phyloP scores from a whole-genome alignment of 2,888 invertebrate species.

The Pollenia amentaria region DNA sequence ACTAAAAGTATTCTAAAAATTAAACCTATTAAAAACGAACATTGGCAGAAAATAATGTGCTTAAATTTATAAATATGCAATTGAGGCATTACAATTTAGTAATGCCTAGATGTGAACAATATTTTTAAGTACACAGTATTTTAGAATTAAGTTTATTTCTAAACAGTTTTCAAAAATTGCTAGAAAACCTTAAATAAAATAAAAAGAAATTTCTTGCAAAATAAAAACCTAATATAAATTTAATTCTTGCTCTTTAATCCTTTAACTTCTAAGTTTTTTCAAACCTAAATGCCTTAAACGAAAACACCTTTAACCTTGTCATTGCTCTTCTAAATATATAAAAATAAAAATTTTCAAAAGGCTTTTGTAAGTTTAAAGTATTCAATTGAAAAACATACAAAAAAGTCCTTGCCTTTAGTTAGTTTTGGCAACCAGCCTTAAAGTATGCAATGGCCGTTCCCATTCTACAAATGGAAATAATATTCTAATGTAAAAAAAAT shows the following conservation, averaged over 20 bases:
- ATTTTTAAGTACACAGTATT: no score
- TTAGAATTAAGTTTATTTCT: no score
- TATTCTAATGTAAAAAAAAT: background rate
- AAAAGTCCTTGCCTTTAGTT: slow-evolving; percentile 14
- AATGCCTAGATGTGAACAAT: no score
- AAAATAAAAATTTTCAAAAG: background rate
- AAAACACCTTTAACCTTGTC: background rate
- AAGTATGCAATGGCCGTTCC: background rate
- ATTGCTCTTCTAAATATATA: background rate
- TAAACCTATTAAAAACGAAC: no score
- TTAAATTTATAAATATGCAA: no score
- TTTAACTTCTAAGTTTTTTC: background rate
- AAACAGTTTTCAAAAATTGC: no score
- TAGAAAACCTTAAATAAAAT: no score
- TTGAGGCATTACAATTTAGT: no score
- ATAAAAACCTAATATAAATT: background rate
- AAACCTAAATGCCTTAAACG: no score
- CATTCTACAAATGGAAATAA: background rate
- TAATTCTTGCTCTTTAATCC: background rate
- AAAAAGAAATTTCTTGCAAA: no score
- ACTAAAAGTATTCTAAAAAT: no score
- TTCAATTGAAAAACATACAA: background rate
- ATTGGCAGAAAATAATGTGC: no score
- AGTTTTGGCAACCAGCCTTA: slow-evolving; percentile 38
- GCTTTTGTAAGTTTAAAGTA: slow-evolving; percentile 18